These are phyloP conservation scores for Ditula angustiorana DNA, from an alignment of 2,888 invertebrate genomes.

Conservation along the genomic window DNA sequence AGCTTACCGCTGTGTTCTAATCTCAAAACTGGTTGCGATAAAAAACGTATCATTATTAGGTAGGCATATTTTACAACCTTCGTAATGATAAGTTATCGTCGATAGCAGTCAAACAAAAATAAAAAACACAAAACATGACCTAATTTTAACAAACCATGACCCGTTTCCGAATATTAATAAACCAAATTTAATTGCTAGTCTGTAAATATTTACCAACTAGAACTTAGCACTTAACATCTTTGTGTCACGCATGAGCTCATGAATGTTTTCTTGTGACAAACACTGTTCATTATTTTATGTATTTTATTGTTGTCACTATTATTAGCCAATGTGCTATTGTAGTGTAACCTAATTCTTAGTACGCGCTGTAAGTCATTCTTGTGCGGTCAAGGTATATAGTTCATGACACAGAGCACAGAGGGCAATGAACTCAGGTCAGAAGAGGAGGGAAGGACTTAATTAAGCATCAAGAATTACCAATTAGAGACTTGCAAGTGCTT, in stretches of 20 bases:
- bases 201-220: neutral
- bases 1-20: neutral
- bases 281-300: no score
- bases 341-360: neutral
- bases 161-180: neutral
- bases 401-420: slow-evolving; percentile 6
- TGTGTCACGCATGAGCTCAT: no score
- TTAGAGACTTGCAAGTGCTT: neutral
- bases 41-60: neutral
- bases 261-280: no score
- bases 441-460: slow-evolving; percentile 2
- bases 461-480: neutral
- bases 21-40: neutral
- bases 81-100: neutral
- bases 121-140: neutral
- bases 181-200: neutral
- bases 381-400: slow-evolving; percentile 6
- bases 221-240: neutral
- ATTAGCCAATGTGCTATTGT: neutral
- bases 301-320: no score
- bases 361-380: neutral
- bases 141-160: neutral
- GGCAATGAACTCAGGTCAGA: slow-evolving; percentile 2
- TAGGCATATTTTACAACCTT: neutral
- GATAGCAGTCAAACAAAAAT: neutral